Percentiles rank a stretch among this genome's conserved stretches.
Evolutionary conservation across 2,797 vertebrate genomes (phyloP).

Genomic region (Rhadinocentrus ornatus): DNA sequence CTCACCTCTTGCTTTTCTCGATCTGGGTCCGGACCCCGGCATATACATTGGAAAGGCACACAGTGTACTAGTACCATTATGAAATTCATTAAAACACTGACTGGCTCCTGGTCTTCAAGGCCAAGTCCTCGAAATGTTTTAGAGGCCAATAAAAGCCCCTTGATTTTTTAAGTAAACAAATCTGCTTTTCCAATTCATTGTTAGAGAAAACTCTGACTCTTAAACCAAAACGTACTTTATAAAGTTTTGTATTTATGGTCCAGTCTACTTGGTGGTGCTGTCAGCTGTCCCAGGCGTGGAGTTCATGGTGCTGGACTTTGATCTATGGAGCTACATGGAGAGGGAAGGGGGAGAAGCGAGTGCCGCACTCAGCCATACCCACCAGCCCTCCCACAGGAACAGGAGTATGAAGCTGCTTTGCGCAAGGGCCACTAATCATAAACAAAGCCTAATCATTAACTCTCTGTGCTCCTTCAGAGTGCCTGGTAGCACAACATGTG

Average conservation of each 20-base stretch:
- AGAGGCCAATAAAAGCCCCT: conserved; percentile 21
- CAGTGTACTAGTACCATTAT: conserved; percentile 82
- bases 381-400: conserved; percentile 50
- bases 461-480: conserved; percentile 54
- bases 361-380: conserved; percentile 51
- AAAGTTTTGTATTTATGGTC: conserved; percentile 22
- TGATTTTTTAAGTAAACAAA: conserved; percentile 44
- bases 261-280: conserved; percentile 39
- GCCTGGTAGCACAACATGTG: conserved; percentile 58
- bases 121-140: conserved; percentile 12
- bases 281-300: conserved; percentile 50
- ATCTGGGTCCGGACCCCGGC: conserved; percentile 73
- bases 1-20: conserved; percentile 84
- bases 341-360: conserved; percentile 28
- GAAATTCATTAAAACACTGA: conserved; percentile 53
- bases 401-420: conserved; percentile 61
- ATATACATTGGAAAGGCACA: conserved; percentile 87
- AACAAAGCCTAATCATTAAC: conserved; percentile 83
- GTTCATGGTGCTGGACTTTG: conserved; percentile 76
- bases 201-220: not conserved
- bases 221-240: conserved; percentile 8
- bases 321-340: conserved; percentile 48
- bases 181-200: conserved; percentile 32
- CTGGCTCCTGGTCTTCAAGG: conserved; percentile 21
- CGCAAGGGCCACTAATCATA: conserved; percentile 79